phyloP scores from a whole-genome alignment of 1,140 invertebrate species.

The Thaumatotibia leucotreta region DNA sequence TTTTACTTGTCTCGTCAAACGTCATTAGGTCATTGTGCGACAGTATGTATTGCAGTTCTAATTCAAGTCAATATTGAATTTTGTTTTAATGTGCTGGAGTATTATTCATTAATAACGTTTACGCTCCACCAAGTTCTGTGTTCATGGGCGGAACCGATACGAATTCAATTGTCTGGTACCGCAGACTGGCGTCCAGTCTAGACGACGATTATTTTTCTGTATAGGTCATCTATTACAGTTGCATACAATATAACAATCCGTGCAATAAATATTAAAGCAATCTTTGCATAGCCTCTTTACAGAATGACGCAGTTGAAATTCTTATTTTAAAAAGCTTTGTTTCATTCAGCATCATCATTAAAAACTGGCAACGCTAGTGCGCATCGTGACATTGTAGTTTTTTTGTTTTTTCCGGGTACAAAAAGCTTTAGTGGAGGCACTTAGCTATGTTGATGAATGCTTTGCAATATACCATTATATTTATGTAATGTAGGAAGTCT shows the following conservation, averaged over 20 bases:
- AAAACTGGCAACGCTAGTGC: neutral
- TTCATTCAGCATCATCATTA: neutral
- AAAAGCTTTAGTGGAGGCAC: neutral
- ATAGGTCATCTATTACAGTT: neutral
- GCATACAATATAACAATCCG: neutral
- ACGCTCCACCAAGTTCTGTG: neutral
- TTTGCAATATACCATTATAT: neutral
- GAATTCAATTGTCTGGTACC: neutral
- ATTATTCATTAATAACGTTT: neutral
- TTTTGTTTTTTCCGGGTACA: neutral
- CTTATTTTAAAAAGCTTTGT: neutral
- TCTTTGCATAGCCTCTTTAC: neutral
- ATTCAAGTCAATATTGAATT: neutral
- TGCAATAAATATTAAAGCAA: neutral
- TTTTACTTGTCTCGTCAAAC: constrained; percentile 46
- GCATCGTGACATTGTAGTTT: constrained; percentile 2
- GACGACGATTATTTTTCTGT: neutral
- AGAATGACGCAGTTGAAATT: neutral
- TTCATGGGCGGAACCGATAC: neutral
- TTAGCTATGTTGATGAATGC: neutral
- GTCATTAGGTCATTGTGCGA: constrained; percentile 18
- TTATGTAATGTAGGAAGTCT: neutral
- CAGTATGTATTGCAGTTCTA: neutral
- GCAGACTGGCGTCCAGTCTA: constrained; percentile 5
- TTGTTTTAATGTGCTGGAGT: neutral